A percentile compares a stretch with the other conserved stretches of the same genome.
Conservation (phyloP, 2,797 vertebrate genomes). For the Brachyalestes nurse region DNA sequence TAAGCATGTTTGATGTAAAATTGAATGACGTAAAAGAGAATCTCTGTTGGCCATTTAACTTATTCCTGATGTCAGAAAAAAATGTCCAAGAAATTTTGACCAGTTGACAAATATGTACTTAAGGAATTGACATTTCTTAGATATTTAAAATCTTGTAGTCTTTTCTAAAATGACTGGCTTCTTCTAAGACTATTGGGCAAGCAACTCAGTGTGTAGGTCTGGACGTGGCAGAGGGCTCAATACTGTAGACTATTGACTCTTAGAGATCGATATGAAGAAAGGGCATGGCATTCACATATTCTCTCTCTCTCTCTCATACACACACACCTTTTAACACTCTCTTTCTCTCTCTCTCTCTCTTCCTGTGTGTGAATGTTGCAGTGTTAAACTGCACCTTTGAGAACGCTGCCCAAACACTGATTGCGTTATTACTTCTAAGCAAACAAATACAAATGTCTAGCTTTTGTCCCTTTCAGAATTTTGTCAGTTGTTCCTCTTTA, state of each 20-base stretch:
- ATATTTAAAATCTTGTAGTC: background rate
- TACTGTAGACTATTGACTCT: constrained; percentile 4
- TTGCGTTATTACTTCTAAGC: no score
- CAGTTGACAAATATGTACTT: background rate
- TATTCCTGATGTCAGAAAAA: background rate
- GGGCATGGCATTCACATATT: constrained; percentile 10
- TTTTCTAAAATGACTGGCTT: background rate
- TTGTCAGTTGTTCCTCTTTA: no score
- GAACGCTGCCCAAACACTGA: no score
- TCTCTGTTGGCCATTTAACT: background rate
- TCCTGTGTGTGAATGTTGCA: no score
- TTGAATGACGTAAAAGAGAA: no score
- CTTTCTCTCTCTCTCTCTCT: background rate
- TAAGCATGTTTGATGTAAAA: no score
- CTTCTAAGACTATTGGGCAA: background rate
- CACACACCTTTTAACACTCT: constrained; percentile 2
- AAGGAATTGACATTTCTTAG: background rate
- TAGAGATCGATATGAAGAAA: constrained; percentile 1
- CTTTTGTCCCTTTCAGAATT: no score
- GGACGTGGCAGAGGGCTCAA: background rate
- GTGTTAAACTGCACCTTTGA: no score
- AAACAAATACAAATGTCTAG: no score
- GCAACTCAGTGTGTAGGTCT: background rate
- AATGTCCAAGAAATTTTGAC: background rate
- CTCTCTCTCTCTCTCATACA: constrained; percentile 9